Percentiles rank a stretch among this genome's conserved stretches.
These are phyloP conservation scores for Raillietiella orientalis DNA, from an alignment of 2,888 invertebrate genomes.

Conservation along the genomic window DNA sequence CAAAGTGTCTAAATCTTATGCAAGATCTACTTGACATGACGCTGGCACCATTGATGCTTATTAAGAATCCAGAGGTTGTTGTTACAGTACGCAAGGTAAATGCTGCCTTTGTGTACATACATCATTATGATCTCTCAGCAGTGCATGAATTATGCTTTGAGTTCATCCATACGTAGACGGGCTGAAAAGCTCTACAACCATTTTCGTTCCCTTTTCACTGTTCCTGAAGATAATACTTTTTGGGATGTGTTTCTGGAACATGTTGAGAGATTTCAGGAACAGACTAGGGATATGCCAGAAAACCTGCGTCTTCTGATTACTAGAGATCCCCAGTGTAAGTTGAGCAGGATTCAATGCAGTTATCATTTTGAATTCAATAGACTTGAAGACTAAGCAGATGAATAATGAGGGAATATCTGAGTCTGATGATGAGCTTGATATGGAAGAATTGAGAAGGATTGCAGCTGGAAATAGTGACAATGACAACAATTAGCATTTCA, in stretches of 20 bases:
- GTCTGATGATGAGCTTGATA: too few species aligned
- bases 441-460: too few species aligned
- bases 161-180: too few species aligned
- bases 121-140: too few species aligned
- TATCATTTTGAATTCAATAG: too few species aligned
- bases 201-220: slow-evolving; percentile 23
- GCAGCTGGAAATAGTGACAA: too few species aligned
- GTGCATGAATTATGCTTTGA: too few species aligned
- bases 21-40: slow-evolving; percentile 14
- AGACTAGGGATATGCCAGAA: slow-evolving; percentile 24
- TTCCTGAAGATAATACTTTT: slow-evolving; percentile 27
- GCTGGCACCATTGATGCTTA: slow-evolving; percentile 34
- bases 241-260: slow-evolving; percentile 34
- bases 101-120: too few species aligned
- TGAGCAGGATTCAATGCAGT: too few species aligned
- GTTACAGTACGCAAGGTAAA: slow-evolving; percentile 38
- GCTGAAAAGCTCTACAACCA: slow-evolving; percentile 26
- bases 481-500: too few species aligned
- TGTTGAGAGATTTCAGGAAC: slow-evolving; percentile 27
- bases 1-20: slow-evolving; percentile 4
- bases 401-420: too few species aligned
- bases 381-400: too few species aligned
- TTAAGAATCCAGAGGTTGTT: slow-evolving; percentile 37
- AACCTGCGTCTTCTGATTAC: slow-evolving; percentile 25
- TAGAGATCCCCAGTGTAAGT: slow-evolving; percentile 21